Base-by-base conservation (phyloP, 2,113 vertebrate genomes). In the Crotalus tigris region DNA sequence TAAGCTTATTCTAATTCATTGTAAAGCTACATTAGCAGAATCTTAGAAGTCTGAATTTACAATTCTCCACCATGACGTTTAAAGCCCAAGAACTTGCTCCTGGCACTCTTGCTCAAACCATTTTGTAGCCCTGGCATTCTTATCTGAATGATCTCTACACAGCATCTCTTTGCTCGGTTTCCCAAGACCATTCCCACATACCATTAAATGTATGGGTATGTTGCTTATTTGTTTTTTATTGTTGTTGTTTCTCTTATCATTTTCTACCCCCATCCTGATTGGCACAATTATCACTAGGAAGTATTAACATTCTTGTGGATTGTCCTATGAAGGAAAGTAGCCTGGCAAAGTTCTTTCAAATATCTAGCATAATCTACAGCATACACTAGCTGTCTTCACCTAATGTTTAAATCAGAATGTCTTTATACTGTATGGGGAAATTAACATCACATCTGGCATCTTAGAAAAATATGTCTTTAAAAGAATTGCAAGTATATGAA, bases 401-500 rank as follows among this genome's bases (percentile, higher is more conserved):
- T 92, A 53, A 12, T 15, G 33, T 29, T 85, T 90, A 93, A 92
- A 94, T 61, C 0, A 89, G 3, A 5, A 39, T 33, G 12, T 54
- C 93, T 93, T 59, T 21, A 87, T 95, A 92, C 75, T 1, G 24
- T 85, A 59, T 64, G 61, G 53, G 29, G 19, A 33, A 92, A 93
- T 12, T 92, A 0, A 64, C 29, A 91, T 88, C 1, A 88, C 51
- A 55, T 23, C 93, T 93, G 75, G 29, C 92, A 92, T 85, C 87
- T 64, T 94, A 23, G 11, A 59, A 54, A 95, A 95, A 39, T 57
- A 57, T 1, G 90, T 94, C 21, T 23, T 57, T 85, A 61, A 19
- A 51, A 13, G 17, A 90, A 3, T n/a, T 11, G 29, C 13, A 90
- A 90, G 9, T 8, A 33, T 46, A 75, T 15, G 55, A 54, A 51